Conservation (phyloP, 1,140 invertebrate genomes). For the Ceratosolen fusciceps region DNA sequence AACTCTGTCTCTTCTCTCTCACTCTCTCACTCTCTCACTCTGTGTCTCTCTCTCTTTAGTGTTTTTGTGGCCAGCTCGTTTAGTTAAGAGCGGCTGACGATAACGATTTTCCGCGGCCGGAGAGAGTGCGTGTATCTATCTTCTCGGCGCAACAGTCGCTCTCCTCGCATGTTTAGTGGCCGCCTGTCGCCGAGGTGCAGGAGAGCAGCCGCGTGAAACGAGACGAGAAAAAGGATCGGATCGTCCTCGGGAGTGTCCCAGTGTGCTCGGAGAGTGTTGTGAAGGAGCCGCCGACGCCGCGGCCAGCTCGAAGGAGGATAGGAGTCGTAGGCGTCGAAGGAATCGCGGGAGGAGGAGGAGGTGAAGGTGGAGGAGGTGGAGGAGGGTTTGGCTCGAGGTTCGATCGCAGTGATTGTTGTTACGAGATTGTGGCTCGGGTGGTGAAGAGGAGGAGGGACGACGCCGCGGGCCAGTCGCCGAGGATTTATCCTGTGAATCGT, state of each 20-base stretch:
- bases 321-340: neutral
- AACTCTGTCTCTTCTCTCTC: conserved; percentile 43
- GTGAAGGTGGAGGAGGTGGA: conserved; percentile 23
- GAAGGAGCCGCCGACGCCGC: neutral
- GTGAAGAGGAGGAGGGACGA: too few relatives aligned
- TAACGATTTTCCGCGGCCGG: conserved; percentile 44
- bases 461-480: neutral
- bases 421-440: conserved; percentile 2
- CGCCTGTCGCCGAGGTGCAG: neutral
- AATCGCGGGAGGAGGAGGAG: neutral
- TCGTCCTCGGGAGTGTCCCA: conserved; percentile 11
- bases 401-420: conserved; percentile 9
- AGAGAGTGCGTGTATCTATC: conserved; percentile 6
- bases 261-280: conserved; percentile 25
- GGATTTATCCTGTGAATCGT: conserved; percentile 24
- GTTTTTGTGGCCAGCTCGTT: conserved; percentile 37
- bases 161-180: conserved; percentile 43
- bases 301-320: too few relatives aligned
- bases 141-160: conserved; percentile 29
- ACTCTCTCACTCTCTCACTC: conserved; percentile 27
- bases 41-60: neutral
- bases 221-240: too few relatives aligned
- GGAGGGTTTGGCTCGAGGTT: neutral
- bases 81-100: too few relatives aligned
- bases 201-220: neutral